These are phyloP conservation scores for Ochotona princeps DNA, from an alignment of 2,113 vertebrate genomes.

Conservation along the genomic window DNA sequence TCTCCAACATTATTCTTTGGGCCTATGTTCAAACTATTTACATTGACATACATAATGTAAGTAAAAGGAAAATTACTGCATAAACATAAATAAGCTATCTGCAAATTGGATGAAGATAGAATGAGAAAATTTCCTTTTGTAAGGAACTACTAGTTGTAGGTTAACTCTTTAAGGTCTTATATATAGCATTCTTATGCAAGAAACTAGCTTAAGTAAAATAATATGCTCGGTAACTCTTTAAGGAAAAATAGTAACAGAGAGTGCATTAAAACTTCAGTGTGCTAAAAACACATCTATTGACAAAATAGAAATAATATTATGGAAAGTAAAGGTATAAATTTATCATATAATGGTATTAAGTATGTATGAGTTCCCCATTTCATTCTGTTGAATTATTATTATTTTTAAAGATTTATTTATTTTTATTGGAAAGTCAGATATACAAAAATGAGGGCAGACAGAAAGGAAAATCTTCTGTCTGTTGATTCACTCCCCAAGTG, in stretches of 20 bases:
- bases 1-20: constrained; percentile 6
- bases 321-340: background rate
- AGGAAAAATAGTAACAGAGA: background rate
- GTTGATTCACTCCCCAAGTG: too few species aligned
- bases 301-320: constrained; percentile 31
- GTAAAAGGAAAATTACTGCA: background rate
- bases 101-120: background rate
- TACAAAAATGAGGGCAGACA: too few species aligned
- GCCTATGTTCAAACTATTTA: background rate
- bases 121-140: background rate
- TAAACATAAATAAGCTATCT: background rate
- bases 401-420: too few species aligned
- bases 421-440: too few species aligned
- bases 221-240: background rate
- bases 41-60: background rate
- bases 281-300: constrained; percentile 1
- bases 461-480: too few species aligned
- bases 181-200: background rate
- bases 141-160: background rate
- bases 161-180: background rate
- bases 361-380: background rate
- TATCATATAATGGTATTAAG: background rate
- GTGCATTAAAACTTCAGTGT: background rate
- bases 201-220: background rate
- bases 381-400: background rate